Evolutionary conservation across 1,140 invertebrate genomes (phyloP), one percentile per base, ranked within the genome.

Genomic region (Triops cancriformis): DNA sequence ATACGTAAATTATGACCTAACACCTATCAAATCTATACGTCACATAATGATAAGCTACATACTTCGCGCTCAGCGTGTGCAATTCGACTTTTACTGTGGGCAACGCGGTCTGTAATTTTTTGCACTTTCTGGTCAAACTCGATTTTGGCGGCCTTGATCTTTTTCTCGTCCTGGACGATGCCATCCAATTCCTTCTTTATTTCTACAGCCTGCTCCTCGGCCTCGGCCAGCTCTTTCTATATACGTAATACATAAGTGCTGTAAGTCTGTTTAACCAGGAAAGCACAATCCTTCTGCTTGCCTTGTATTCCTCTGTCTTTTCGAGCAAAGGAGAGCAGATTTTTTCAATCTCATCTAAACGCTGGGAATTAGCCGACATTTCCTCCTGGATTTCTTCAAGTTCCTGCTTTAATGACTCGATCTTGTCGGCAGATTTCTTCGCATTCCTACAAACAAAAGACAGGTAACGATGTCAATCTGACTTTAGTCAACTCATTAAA

Each of bases 91-190:
- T 88, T 87, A 14, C 90, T 87, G 5, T 92, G 91, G 26, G 90
- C 88, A 73, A 95, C 84, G 23, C 87, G 84, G 41, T 89, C 89
- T 14, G 88, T 87, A 73, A 88, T 87, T 72, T 89, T 89, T 75
- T 89, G 89, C 0, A 94, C 79, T 78, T 92, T 90, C 79, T 93
- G 90, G 77, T 94, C 92, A 0, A 93, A 83, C 81, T 94, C 91
- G 2, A 94, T 86, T 76, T 93, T 89, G 74, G 89, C 85, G 3
- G 88, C 86, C 82, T 74, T 37, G 23, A 42, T 41, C 74, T 76
- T 43, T 7, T 43, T 41, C 43, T 76, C 51, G n/a, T 79, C 51
- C 72, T 78, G 43, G 23, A 73, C 43, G 18, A 43, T 41, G 0
- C 10, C 41, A n/a, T 76, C 75, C n/a, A 77, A 73, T 26, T 27